Base-by-base conservation (phyloP, 2,797 vertebrate species). In the Manis crassicaudata region DNA sequence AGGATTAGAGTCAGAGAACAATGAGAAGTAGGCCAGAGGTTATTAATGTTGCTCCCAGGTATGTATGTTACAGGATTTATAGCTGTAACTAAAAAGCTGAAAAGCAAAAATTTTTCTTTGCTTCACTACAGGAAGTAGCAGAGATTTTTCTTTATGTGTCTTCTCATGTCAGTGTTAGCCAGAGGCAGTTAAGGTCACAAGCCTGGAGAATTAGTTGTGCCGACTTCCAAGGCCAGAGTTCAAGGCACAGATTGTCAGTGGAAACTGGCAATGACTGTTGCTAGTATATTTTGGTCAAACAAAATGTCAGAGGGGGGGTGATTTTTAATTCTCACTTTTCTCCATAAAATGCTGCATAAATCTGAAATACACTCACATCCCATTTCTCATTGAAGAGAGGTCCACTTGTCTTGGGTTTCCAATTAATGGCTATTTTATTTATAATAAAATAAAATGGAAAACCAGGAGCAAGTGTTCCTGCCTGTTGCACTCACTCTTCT, bases 111-210 rank as follows among this genome's bases (percentile, higher is more conserved):
- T 43, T 43, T 43, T 46, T 46, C 10, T 46, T 46, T 46, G 46
- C 46, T 46, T 46, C 46, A 46, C 46, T 46, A 46, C 46, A 46
- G 14, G 21, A 37, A 79, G 21, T 11, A 32, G 68, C 37, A 43
- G 94, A 72, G 60, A 35, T 32, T 72, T 88, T 72, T 96, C 50
- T n/a, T 21, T 17, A 6, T 35, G 27, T 54, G 85, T 54, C 40
- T 82, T 73, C 23, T 40, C 1, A 4, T 60, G 58, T 68, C 89
- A 85, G 40, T 9, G 50, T 84, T 52, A 93, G 58, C 35, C 11
- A 14, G 81, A 72, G 81, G 63, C 94, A 52, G 54, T 54, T 76
- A 80, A 93, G 93, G 90, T 91, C 83, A 81, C 1, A 35, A 70
- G 40, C 79, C 70, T 92, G 27, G 32, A 79, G 91, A 86, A 79